Evolutionary conservation across 2,113 vertebrate genomes (phyloP), one percentile per base, ranked within the genome.

Genomic region (Platysternon megacephalum): DNA sequence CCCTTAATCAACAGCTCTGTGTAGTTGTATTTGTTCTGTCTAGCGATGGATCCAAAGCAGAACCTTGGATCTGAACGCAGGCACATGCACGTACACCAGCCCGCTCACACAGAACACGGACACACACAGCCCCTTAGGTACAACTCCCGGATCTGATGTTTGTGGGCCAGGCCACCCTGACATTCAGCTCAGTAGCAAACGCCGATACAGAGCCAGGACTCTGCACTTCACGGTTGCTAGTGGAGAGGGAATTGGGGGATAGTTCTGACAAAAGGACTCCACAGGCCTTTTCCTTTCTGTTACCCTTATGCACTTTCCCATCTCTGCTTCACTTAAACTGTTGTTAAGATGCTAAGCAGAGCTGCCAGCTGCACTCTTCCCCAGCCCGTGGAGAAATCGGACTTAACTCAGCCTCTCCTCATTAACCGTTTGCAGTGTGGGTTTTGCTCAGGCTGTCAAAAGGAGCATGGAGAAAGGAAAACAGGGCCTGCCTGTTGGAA

Each of bases 401-500:
- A 49, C 48, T 5, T 46, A 65, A 84, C 58, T 3, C 85, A 91
- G 61, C 51, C 26, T 61, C 48, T 21, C 35, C 74, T 83, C 53
- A 6, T 76, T 52, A 91, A 96, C 78, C 79, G 8, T 52, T 88
- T 2, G 2, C 14, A 17, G 19, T 16, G 72, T 44, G 53, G 22
- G 42, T 0, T 26, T 17, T 85, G 53, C 82, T 82, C 46, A 49
- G 17, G 17, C 24, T 12, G 49, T 14, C 88, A 49, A 11, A 35
- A 53, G 78, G 53, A 68, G 58, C 8, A 13, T 14, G 53, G 65
- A 52, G 39, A 84, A 89, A 76, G 61, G 84, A 83, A 74, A 82
- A 48, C 1, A 2, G 0, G 3, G 35, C 7, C 56, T 80, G 83
- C 51, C 85, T 56, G 0, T 6, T 12, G 2, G 51, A 79, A 85